phyloP scores from a whole-genome alignment of 2,113 vertebrate species.

The Gopherus evgoodei region DNA sequence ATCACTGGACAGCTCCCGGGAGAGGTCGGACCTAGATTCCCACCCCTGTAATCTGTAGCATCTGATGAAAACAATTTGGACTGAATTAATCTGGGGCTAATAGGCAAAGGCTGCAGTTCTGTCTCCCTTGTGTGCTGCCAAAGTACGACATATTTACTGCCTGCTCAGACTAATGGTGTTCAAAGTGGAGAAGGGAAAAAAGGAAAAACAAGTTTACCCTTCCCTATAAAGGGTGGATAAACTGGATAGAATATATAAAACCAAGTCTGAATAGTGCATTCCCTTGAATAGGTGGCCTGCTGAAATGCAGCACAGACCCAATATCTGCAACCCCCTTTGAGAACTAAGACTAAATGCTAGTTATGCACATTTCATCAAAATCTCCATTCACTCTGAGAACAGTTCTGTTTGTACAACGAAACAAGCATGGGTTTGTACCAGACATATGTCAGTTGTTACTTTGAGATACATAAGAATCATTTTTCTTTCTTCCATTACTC shows the following conservation, averaged over 20 bases:
- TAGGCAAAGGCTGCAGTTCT: constrained; percentile 46
- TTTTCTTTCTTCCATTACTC: background rate
- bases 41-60: constrained; percentile 72
- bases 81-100: constrained; percentile 74
- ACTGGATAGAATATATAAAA: background rate
- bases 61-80: constrained; percentile 79
- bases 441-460: constrained; percentile 27
- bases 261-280: background rate
- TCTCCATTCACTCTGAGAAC: background rate
- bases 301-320: constrained; percentile 9
- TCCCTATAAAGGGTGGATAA: constrained; percentile 60
- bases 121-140: constrained; percentile 64
- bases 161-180: constrained; percentile 62
- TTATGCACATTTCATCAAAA: background rate
- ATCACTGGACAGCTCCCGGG: constrained; percentile 76
- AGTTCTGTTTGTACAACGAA: constrained; percentile 21
- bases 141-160: constrained; percentile 69
- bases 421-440: background rate
- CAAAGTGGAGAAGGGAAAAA: constrained; percentile 58
- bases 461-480: constrained; percentile 18
- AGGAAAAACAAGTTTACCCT: constrained; percentile 72
- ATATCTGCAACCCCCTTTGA: background rate
- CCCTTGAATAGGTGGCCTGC: constrained; percentile 61
- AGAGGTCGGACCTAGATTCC: constrained; percentile 70
- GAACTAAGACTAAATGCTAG: background rate